Evolutionary conservation across 2,113 vertebrate genomes (phyloP).

Genomic region (Balaenoptera acutorostrata): DNA sequence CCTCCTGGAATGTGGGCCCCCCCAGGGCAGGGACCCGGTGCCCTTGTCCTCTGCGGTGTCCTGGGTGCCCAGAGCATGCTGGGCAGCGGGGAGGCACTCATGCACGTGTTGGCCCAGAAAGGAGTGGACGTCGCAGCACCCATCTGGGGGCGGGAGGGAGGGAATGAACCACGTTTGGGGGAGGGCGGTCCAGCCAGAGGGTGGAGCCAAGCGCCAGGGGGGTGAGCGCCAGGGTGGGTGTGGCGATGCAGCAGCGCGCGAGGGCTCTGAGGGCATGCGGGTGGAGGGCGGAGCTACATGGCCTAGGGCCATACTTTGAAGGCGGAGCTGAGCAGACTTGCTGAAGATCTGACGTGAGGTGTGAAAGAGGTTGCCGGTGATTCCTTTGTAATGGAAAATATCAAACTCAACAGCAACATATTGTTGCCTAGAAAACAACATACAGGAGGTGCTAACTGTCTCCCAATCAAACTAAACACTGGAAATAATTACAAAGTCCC

Average conservation of each 20-base stretch:
- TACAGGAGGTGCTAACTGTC: background rate
- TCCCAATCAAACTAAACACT: background rate
- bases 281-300: background rate
- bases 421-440: rapidly evolving
- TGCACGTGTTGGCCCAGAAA: background rate
- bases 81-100: rapidly evolving
- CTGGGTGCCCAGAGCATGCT: background rate
- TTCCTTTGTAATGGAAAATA: rapidly evolving
- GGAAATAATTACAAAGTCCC: too few relatives aligned
- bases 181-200: too few relatives aligned
- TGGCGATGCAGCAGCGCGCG: too few relatives aligned
- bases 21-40: rapidly evolving
- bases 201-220: too few relatives aligned
- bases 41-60: too few relatives aligned
- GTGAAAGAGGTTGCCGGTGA: rapidly evolving
- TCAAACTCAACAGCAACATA: rapidly evolving
- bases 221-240: background rate
- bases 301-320: background rate
- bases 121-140: background rate
- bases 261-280: background rate
- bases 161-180: too few relatives aligned
- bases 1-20: background rate
- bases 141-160: too few relatives aligned
- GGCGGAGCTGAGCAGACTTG: background rate
- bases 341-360: rapidly evolving